Base-by-base conservation (phyloP, 2,797 vertebrate genomes). In the Valencia hispanica region DNA sequence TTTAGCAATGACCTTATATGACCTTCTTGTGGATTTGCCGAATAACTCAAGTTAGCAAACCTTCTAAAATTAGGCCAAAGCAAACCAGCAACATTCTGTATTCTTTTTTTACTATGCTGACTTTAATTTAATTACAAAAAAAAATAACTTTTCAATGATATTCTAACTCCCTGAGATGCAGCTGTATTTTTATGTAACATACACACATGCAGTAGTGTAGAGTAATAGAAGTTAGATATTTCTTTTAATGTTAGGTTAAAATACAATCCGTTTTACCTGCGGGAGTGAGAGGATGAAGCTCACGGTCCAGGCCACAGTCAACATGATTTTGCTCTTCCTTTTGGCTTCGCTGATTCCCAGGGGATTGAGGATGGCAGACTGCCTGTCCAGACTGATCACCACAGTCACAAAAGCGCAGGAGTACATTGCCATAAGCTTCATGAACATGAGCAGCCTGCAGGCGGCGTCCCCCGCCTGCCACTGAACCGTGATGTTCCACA, bases 401-500 rank as follows among this genome's bases (percentile, higher is more conserved):
- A 96, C 95, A 0, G 96, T 96, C 10, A 96, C 92, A 73, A 96
- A 96, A 0, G 96, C 95, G 53, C 95, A 93, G 0, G 96, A 96
- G 84, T 96, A 96, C 96, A 96, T 96, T 0, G 96, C 94, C 80
- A 95, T 91, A 36, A 96, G 93, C 65, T 96, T 96, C 74, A 96
- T 73, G 84, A 96, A 96, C 95, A 96, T 96, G 34, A 96, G 90
- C 75, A 96, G 77, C 77, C 95, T 90, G 86, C 96, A 96, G 80
- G 94, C 94, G 34, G 89, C 48, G 80, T 96, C 95, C 0, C 96
- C 96, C 0, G 95, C 96, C 80, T 91, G 89, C 96, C 96, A 96
- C 92, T 96, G 95, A 73, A 96, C 94, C 1, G 96, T 96, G 85
- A 96, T 95, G 91, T 96, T 96, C 96, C 96, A 96, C 75, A 81